Percentiles rank a stretch among this genome's conserved stretches.
These are phyloP conservation scores for Anabas testudineus DNA, from an alignment of 2,797 vertebrate species.

Conservation along the genomic window DNA sequence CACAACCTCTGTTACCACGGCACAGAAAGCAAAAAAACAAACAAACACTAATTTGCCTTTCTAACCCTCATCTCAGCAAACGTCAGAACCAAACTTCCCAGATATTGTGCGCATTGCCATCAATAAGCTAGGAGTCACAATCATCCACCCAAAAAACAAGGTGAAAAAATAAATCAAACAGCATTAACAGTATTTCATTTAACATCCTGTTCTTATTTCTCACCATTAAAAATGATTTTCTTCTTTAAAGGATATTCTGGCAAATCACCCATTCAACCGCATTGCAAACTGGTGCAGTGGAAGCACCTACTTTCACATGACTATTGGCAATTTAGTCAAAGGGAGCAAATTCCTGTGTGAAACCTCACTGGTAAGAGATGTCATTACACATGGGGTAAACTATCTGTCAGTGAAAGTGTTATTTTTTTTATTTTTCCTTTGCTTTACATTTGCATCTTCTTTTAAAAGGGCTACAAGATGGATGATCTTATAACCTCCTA, in stretches of 20 bases:
- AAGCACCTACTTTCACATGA: slow-evolving; percentile 98
- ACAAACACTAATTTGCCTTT: neutral
- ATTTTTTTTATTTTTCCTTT: neutral
- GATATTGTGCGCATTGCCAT: slow-evolving; percentile 94
- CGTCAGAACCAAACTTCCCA: slow-evolving; percentile 90
- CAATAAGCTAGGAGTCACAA: slow-evolving; percentile 91
- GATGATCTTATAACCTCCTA: slow-evolving; percentile 97
- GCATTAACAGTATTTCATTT: neutral
- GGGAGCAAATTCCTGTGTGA: slow-evolving; percentile 95
- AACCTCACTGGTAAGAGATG: slow-evolving; percentile 92
- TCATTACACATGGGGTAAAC: neutral
- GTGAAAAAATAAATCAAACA: slow-evolving; percentile 69
- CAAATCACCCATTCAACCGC: slow-evolving; percentile 90
- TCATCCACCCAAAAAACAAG: slow-evolving; percentile 96
- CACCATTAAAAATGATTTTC: slow-evolving; percentile 15
- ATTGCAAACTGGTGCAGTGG: slow-evolving; percentile 98
- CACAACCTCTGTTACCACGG: neutral
- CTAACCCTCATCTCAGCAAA: slow-evolving; percentile 87
- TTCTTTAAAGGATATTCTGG: slow-evolving; percentile 87
- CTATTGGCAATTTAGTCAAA: slow-evolving; percentile 89
- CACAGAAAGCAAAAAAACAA: neutral
- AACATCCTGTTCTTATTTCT: neutral
- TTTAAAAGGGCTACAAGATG: slow-evolving; percentile 96
- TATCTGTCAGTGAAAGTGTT: neutral
- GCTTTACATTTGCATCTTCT: slow-evolving; percentile 36